Conservation (phyloP, 2,888 invertebrate genomes). For the Lagria hirta region DNA sequence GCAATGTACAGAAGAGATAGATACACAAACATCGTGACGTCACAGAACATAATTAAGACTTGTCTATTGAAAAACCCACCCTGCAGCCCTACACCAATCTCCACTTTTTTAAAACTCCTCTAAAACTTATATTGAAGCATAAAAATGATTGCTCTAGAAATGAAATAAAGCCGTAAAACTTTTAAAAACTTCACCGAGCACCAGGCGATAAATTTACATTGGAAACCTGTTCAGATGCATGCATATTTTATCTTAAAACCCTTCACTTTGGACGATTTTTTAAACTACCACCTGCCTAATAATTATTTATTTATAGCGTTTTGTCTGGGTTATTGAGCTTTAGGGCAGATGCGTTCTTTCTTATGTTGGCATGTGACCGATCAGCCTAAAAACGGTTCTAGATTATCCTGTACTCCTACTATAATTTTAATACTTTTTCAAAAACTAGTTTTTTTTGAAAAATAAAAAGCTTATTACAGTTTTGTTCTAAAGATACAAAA, state of each 20-base stretch:
- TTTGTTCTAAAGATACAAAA: too few species aligned
- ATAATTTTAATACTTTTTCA: too few species aligned
- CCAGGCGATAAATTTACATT: constrained; percentile 25
- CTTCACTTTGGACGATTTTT: constrained; percentile 9
- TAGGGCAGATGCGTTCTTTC: too few species aligned
- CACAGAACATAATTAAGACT: constrained; percentile 16
- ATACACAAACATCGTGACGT: constrained; percentile 11
- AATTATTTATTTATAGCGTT: constrained; percentile 24
- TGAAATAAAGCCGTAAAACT: constrained; percentile 26
- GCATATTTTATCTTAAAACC: constrained; percentile 18
- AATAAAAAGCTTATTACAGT: too few species aligned
- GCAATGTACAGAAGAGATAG: constrained; percentile 3
- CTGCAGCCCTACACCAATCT: constrained; percentile 17
- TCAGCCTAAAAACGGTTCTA: too few species aligned
- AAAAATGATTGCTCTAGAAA: constrained; percentile 24
- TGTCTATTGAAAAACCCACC: constrained; percentile 3
- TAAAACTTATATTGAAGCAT: constrained; percentile 24
- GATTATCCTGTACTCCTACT: too few species aligned
- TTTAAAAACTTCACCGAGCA: constrained; percentile 24
- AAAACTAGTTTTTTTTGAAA: too few species aligned
- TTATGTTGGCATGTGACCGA: too few species aligned
- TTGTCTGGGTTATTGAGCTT: constrained; percentile 11
- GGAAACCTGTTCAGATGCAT: constrained; percentile 22
- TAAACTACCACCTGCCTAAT: constrained; percentile 23
- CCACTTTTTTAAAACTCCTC: constrained; percentile 14